Evolutionary conservation across 2,888 invertebrate species (phyloP).

Genomic region (Mythimna impura): DNA sequence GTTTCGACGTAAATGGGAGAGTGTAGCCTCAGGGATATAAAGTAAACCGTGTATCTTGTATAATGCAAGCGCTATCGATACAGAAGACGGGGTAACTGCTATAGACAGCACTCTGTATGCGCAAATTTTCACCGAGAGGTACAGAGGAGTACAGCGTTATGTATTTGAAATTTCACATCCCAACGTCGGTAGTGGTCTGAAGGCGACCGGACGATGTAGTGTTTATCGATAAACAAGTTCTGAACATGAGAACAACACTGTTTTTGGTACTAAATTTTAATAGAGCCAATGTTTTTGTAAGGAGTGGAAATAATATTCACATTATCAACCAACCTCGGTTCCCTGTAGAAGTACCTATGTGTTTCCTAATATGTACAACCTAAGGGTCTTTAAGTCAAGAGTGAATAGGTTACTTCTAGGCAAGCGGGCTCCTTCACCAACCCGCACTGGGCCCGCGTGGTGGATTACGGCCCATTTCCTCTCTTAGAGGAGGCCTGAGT

Average conservation of each 20-base stretch:
- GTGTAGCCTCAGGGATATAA: slow-evolving; percentile 31
- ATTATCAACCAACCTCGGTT: not conserved
- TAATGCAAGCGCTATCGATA: slow-evolving; percentile 31
- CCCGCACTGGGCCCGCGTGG: too few species aligned
- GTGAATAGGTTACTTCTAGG: too few species aligned
- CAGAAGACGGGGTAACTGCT: slow-evolving; percentile 11
- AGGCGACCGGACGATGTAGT: not conserved
- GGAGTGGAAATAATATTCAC: too few species aligned
- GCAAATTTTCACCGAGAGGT: slow-evolving; percentile 8
- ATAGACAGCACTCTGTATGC: slow-evolving; percentile 16
- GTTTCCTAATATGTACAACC: too few species aligned
- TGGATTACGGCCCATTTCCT: too few species aligned
- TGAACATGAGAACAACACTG: not conserved
- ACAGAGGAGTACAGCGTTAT: not conserved
- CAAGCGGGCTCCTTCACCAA: too few species aligned
- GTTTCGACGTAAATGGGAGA: slow-evolving; percentile 22
- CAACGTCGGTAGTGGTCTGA: not conserved
- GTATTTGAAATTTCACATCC: slow-evolving; percentile 22
- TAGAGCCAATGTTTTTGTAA: not conserved
- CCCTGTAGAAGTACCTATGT: too few species aligned
- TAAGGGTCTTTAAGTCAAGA: too few species aligned
- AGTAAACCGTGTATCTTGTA: slow-evolving; percentile 22
- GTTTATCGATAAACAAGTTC: slow-evolving; percentile 13
- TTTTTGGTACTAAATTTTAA: not conserved
- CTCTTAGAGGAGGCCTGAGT: too few species aligned